Base-by-base conservation (phyloP, 2,888 invertebrate genomes). In the Drosophila paramelanica region DNA sequence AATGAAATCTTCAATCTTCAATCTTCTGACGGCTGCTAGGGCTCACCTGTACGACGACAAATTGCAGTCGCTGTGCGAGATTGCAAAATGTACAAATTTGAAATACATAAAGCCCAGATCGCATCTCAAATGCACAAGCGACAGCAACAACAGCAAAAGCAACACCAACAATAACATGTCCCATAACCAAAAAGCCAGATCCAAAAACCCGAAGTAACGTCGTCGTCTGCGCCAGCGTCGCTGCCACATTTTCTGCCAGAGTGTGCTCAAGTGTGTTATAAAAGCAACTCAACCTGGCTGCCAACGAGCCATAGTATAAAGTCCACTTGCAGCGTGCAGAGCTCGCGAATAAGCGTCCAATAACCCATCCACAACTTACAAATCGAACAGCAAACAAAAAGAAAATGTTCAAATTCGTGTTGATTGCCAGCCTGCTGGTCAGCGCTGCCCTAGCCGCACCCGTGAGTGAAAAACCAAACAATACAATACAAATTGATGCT, bases 251-350 rank as follows among this genome's bases (percentile, higher is more conserved):
- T 45, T 43, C 46, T 42, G 36, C 2, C 36, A 3, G 4, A 25
- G n/a, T 27, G 67, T 61, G 73, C 60, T 89, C 80, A 81, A 87
- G 90, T 90, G 90, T 81, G 79, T 89, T 90, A 90, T 87, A 90
- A 90, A 91, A 88, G 88, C 88, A 81, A 75, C 73, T 73, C 73
- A 67, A 65, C 57, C 71, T 77, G 76, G 75, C 78, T 79, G 81
- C 64, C 61, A 77, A 74, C 79, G 55, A 79, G 77, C 88, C 83
- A 91, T 85, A 91, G 90, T 90, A 86, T 85, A 90, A 89, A 90
- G 88, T 90, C 88, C 72, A 90, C 91, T 89, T 77, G 90, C 87
- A 83, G 81, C 84, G 91, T 87, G 85, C 86, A 88, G 88, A 86
- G 67, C 73, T 78, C 67, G 80, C 74, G 68, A 69, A 60, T 11